A percentile compares a stretch with the other conserved stretches of the same genome.
Conservation (phyloP, 2,113 vertebrate genomes). For the Talpa occidentalis region DNA sequence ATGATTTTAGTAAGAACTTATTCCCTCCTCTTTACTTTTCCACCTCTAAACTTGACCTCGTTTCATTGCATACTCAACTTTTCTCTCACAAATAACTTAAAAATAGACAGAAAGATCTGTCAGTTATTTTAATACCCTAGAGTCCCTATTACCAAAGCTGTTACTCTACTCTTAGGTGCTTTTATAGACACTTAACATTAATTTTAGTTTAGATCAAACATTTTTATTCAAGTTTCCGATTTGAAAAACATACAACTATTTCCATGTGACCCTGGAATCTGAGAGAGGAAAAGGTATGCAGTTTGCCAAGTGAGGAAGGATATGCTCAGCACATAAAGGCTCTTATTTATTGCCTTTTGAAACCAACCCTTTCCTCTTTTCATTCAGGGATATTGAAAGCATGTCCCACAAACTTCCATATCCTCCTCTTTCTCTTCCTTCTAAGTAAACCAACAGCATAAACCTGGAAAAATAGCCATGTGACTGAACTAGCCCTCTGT, state of each 20-base stretch:
- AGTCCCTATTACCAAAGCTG: constrained; percentile 58
- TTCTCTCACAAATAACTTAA: constrained; percentile 66
- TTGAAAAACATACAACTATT: constrained; percentile 36
- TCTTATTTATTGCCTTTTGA: not conserved
- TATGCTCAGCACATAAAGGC: not conserved
- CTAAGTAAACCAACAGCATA: not conserved
- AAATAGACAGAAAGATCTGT: constrained; percentile 67
- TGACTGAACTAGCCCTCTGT: not conserved
- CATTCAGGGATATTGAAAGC: not conserved
- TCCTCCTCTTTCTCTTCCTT: not conserved
- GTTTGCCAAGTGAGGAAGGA: not conserved
- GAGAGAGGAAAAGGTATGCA: constrained; percentile 3
- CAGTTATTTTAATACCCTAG: constrained; percentile 27
- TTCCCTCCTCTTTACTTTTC: constrained; percentile 7
- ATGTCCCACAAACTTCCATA: not conserved
- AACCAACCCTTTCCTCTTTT: not conserved
- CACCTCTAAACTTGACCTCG: constrained; percentile 5
- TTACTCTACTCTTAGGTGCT: constrained; percentile 61
- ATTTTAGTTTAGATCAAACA: constrained; percentile 66
- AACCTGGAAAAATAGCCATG: constrained; percentile 16
- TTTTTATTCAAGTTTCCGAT: constrained; percentile 59
- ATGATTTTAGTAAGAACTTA: not conserved
- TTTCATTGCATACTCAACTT: constrained; percentile 67
- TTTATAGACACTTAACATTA: constrained; percentile 59
- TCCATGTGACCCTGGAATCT: constrained; percentile 35